Evolutionary conservation across 2,797 vertebrate species (phyloP).

Genomic region (Squalus acanthias): DNA sequence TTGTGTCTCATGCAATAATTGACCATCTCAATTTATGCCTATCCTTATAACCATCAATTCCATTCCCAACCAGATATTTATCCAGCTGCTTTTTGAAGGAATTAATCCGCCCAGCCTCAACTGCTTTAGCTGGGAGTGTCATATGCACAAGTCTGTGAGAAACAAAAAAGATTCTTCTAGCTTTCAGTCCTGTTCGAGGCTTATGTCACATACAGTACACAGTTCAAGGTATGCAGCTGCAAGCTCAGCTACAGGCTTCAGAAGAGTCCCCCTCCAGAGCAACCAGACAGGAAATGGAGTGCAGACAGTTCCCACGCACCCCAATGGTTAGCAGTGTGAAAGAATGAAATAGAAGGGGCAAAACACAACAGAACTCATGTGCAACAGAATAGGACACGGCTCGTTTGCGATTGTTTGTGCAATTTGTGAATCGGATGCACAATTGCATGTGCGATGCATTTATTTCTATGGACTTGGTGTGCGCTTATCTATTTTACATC

Average conservation of each 20-base stretch:
- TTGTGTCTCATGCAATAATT: background rate
- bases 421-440: background rate
- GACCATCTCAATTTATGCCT: background rate
- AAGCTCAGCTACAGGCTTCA: background rate
- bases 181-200: background rate
- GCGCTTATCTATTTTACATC: background rate
- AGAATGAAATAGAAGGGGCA: background rate
- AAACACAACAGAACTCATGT: too few relatives aligned
- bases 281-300: slow-evolving; percentile 1
- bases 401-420: background rate
- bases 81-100: slow-evolving; percentile 1
- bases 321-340: background rate
- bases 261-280: background rate
- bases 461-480: background rate
- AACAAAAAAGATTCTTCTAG: background rate
- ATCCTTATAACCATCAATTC: background rate
- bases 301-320: slow-evolving; percentile 6
- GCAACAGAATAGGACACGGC: background rate
- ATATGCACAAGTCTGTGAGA: background rate
- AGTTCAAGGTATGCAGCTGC: slow-evolving; percentile 9
- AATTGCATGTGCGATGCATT: too few relatives aligned
- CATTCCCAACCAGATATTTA: background rate
- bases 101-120: background rate
- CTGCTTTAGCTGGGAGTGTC: background rate
- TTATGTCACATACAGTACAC: background rate